Evolutionary conservation across 2,888 invertebrate species (phyloP), one percentile per base, ranked within the genome.

Genomic region (Drosophila cyrtoloma): DNA sequence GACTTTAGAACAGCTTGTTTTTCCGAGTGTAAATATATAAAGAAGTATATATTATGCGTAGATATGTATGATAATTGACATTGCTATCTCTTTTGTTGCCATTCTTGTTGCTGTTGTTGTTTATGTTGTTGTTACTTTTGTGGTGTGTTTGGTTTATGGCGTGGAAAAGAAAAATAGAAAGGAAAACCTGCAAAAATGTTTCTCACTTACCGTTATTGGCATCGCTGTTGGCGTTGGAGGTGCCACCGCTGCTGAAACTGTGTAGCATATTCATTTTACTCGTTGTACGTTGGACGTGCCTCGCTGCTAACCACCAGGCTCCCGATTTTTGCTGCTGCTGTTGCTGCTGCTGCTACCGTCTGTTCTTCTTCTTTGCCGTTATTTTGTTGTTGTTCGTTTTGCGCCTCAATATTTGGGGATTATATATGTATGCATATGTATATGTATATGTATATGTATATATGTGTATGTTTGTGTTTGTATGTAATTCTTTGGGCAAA

Each of bases 181-280:
- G 57, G 28, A 75, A 63, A 66, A 70, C 51, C 30, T 61, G 55
- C 6, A 71, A 77, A 76, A 77, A 58, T 52, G 70, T 67, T 78
- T 72, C 71, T 62, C 71, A 91, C 90, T 91, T 77, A 91, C 91
- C 91, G 78, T 85, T 82, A 64, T 44, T 73, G 83, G 82, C 86
- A 80, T 91, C 86, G 79, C 79, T 79, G 64, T 79, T 73, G 67
- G 86, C 79, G 59, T 63, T 79, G 65, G 89, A 88, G 78, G 86
- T 84, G 69, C 92, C 92, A 75, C 85, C 90, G 75, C 89, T 78
- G 72, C 92, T 82, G 75, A 91, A 89, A 79, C 92, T 91, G 79
- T 92, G 92, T 82, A 92, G 81, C 93, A 92, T 92, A 84, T 92
- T 92, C 93, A 92, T 91, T 87, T 84, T 62, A 26, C 50, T 37